A percentile compares a stretch with the other conserved stretches of the same genome.
Conservation (phyloP, 2,113 vertebrate species). For the Harpagus bidentatus region DNA sequence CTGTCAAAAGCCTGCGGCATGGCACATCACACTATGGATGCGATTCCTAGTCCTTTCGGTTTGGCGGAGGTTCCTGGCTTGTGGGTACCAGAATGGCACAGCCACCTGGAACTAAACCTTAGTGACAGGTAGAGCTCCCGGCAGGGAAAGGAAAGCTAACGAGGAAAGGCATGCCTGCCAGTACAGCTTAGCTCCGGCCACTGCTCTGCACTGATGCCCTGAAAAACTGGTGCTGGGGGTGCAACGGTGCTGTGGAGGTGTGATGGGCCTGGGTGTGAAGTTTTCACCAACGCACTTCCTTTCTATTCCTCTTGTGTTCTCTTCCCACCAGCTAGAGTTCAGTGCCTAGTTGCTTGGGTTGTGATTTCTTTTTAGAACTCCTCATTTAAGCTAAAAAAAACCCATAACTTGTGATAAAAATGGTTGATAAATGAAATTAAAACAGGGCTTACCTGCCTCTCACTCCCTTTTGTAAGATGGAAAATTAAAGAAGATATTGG, state of each 20-base stretch:
- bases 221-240: not conserved
- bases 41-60: not conserved
- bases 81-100: not conserved
- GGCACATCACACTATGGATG: accelerated
- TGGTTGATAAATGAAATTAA: not conserved
- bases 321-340: not conserved
- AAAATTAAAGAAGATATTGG: not conserved
- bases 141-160: not conserved
- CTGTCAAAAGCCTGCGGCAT: not conserved
- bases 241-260: not conserved
- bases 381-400: not conserved
- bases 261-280: not conserved
- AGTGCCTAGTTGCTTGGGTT: not conserved
- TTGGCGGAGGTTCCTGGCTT: not conserved
- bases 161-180: not conserved
- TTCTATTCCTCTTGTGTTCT: not conserved
- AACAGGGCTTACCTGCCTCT: not conserved
- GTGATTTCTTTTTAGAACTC: not conserved
- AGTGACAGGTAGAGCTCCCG: not conserved
- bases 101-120: conserved; percentile 35
- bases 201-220: not conserved
- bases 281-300: accelerated
- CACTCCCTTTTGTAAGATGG: not conserved
- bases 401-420: not conserved
- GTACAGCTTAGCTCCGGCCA: not conserved